Conservation (phyloP, 2,113 vertebrate species). For the Galemys pyrenaicus region DNA sequence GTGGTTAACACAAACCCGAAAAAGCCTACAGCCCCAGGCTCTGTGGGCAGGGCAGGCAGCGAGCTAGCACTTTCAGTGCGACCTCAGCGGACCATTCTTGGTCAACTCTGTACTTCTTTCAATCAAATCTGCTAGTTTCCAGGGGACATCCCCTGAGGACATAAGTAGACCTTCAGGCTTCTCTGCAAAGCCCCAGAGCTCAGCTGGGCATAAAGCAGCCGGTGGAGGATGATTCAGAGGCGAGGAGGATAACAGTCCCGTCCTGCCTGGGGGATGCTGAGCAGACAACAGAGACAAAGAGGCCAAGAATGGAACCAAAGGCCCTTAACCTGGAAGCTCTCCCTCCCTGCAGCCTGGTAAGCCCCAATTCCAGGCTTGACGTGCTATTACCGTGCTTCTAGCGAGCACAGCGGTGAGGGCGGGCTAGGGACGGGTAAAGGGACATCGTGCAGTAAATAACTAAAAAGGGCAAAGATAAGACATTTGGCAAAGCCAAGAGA, state of each 20-base stretch:
- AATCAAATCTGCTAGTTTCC: not conserved
- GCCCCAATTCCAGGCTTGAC: not conserved
- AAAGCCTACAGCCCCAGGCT: not conserved
- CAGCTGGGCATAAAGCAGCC: not conserved
- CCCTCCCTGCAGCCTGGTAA: slow-evolving; percentile 8
- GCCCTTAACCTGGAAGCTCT: not conserved
- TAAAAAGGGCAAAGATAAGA: not conserved
- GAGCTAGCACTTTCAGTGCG: not conserved
- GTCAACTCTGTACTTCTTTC: slow-evolving; percentile 20
- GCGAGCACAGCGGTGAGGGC: not conserved
- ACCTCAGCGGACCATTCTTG: not conserved
- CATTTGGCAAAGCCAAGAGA: not conserved
- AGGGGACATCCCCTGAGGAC: not conserved
- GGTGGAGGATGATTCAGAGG: not conserved
- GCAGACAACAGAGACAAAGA: not conserved
- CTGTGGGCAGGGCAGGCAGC: not conserved
- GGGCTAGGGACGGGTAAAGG: not conserved
- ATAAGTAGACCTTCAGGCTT: not conserved
- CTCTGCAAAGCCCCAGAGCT: slow-evolving; percentile 24
- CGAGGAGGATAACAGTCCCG: not conserved
- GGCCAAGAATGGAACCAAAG: not conserved
- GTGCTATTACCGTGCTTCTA: not conserved
- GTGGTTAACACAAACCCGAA: slow-evolving; percentile 2
- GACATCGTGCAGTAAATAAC: not conserved
- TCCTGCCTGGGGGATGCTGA: not conserved